A percentile compares a stretch with the other conserved stretches of the same genome.
Conservation (phyloP, 1,140 invertebrate genomes). For the Dendrolimus kikuchii region DNA sequence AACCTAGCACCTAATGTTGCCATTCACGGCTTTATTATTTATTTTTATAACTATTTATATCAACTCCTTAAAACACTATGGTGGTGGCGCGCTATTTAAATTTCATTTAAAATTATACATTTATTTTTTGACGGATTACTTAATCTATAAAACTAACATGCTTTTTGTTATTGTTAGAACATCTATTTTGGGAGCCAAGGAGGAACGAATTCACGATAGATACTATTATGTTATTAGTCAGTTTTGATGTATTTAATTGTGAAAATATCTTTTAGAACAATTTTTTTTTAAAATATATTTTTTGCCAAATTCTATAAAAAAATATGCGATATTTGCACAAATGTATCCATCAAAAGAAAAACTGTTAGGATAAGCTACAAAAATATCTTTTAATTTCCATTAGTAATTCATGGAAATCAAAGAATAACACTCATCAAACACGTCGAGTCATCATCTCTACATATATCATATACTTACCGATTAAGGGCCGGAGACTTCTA, state of each 20-base stretch:
- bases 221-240: slow-evolving; percentile 15
- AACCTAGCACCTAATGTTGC: slow-evolving; percentile 21
- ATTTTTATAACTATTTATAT: slow-evolving; percentile 17
- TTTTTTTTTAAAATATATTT: not conserved
- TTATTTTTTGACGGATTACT: slow-evolving; percentile 18
- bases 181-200: slow-evolving; percentile 53
- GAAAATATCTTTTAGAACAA: slow-evolving; percentile 21
- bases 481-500: slow-evolving; percentile 5
- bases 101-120: slow-evolving; percentile 26
- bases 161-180: slow-evolving; percentile 33
- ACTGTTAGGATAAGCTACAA: slow-evolving; percentile 46
- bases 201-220: slow-evolving; percentile 27
- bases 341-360: slow-evolving; percentile 27
- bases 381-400: slow-evolving; percentile 25
- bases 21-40: slow-evolving; percentile 10
- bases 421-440: slow-evolving; percentile 11
- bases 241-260: slow-evolving; percentile 24
- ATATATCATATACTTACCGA: slow-evolving; percentile 30
- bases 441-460: slow-evolving; percentile 13
- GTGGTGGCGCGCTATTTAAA: slow-evolving; percentile 46
- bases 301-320: no score
- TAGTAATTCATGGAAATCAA: slow-evolving; percentile 12
- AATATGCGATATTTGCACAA: slow-evolving; percentile 35
- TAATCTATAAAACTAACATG: slow-evolving; percentile 43
- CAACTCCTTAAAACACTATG: slow-evolving; percentile 43